Conservation (phyloP, 2,797 vertebrate genomes). For the Anas acuta region DNA sequence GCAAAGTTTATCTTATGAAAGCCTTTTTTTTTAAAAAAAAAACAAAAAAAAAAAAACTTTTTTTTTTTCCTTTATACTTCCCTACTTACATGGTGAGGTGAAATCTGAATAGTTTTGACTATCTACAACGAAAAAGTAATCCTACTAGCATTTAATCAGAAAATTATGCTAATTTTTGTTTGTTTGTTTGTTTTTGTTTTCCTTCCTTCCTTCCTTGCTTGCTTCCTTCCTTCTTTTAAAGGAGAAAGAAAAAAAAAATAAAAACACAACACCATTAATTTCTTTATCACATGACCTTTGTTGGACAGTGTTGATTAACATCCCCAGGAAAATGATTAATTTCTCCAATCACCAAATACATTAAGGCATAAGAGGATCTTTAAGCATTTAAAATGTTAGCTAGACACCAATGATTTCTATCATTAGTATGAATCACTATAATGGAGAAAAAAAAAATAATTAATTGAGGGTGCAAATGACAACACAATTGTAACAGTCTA, state of each 20-base stretch:
- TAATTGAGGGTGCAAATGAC: neutral
- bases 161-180: neutral
- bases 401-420: neutral
- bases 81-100: neutral
- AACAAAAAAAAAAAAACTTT: no score
- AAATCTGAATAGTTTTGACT: neutral
- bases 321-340: neutral
- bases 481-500: neutral
- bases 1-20: neutral
- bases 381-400: neutral
- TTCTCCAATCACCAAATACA: neutral
- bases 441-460: neutral
- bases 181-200: neutral
- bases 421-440: neutral
- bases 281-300: neutral
- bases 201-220: no score
- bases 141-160: neutral
- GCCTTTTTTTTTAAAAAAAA: neutral
- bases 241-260: neutral
- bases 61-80: neutral
- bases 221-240: no score
- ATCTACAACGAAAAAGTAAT: neutral
- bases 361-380: neutral
- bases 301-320: neutral
- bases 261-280: accelerated